These are phyloP conservation scores for Lymantria dispar DNA, from an alignment of 2,888 invertebrate genomes.

Conservation along the genomic window DNA sequence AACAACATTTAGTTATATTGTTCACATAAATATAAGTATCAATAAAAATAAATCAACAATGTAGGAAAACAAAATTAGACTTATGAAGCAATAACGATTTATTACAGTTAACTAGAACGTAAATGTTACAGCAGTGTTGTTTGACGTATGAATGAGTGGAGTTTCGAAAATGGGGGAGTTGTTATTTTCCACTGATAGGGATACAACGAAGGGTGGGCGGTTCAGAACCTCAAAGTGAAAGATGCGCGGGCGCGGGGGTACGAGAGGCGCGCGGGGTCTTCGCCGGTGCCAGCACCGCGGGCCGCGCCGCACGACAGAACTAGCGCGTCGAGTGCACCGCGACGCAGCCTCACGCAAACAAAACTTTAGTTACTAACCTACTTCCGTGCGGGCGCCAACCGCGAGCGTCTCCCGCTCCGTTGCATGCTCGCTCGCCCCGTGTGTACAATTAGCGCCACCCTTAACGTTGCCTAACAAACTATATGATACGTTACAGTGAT, in stretches of 20 bases:
- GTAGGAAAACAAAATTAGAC: not conserved
- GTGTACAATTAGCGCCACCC: conserved; percentile 25
- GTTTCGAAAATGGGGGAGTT: conserved; percentile 18
- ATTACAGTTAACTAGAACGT: not conserved
- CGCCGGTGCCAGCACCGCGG: conserved; percentile 22
- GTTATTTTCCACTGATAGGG: conserved; percentile 22
- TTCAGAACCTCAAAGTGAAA: conserved; percentile 63
- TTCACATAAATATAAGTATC: not conserved
- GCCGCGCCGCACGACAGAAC: conserved; percentile 50
- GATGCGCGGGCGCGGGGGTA: conserved; percentile 59
- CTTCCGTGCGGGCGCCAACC: conserved; percentile 81
- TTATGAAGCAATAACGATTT: not conserved
- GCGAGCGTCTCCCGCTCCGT: conserved; percentile 58
- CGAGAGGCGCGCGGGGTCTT: conserved; percentile 42
- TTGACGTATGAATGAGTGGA: conserved; percentile 18
- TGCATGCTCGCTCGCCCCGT: conserved; percentile 44
- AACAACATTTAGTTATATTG: not conserved
- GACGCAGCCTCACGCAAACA: conserved; percentile 82
- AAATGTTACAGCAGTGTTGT: not conserved
- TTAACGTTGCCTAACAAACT: conserved; percentile 28
- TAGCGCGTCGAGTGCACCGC: conserved; percentile 65
- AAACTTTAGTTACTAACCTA: conserved; percentile 83
- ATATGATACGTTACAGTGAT: conserved; percentile 69
- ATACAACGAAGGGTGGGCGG: conserved; percentile 45
- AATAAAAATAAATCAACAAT: not conserved